phyloP scores from a whole-genome alignment of 2,888 invertebrate genomes.

The Meganola albula region DNA sequence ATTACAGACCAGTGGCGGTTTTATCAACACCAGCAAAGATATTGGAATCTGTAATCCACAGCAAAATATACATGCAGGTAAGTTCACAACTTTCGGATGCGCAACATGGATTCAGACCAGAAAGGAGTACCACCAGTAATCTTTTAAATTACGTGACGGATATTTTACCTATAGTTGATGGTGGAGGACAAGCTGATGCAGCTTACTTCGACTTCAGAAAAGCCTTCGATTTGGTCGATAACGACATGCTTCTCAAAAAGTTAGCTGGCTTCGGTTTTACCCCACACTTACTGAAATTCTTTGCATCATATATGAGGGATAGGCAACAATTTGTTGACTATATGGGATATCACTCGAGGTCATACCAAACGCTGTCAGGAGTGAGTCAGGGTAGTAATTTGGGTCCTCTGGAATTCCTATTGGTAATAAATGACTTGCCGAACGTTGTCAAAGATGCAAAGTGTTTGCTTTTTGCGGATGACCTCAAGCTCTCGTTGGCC shows the following conservation, averaged over 20 bases:
- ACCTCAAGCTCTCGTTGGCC: not conserved
- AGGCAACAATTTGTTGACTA: constrained; percentile 4
- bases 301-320: constrained; percentile 1
- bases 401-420: not conserved
- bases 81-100: not conserved
- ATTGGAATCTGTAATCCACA: not conserved
- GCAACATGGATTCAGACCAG: no score
- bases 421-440: not conserved
- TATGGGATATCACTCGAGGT: not conserved
- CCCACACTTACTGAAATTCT: constrained; percentile 4
- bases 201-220: constrained; percentile 9
- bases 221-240: constrained; percentile 8
- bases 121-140: constrained; percentile 8
- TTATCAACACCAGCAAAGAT: constrained; percentile 1
- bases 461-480: no score
- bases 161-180: constrained; percentile 4
- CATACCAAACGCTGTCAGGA: not conserved
- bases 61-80: not conserved
- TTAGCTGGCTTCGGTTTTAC: constrained; percentile 6
- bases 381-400: not conserved
- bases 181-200: constrained; percentile 6
- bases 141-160: constrained; percentile 5
- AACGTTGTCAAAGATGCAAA: not conserved
- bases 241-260: constrained; percentile 6
- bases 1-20: not conserved